Conservation (phyloP, 2,888 invertebrate genomes). For the Dyspetes luteomarginatus region DNA sequence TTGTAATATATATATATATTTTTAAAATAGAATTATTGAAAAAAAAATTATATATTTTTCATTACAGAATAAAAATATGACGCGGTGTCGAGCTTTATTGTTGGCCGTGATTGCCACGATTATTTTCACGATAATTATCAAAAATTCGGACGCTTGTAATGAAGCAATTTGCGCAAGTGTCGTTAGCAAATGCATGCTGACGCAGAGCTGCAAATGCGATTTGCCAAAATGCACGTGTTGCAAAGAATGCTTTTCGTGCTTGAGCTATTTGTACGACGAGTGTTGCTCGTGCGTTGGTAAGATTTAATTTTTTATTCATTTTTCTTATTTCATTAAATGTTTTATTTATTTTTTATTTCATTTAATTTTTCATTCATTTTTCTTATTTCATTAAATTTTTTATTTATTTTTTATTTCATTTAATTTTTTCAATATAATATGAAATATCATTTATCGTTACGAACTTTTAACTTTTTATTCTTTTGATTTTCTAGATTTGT, state of each 20-base stretch:
- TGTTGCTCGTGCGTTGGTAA: conserved; percentile 99
- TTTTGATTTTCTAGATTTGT: conserved; percentile 88
- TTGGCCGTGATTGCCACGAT: conserved; percentile 69
- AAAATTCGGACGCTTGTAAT: conserved; percentile 87
- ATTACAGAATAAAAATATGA: conserved; percentile 74
- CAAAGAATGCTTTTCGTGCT: conserved; percentile 95
- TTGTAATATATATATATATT: background rate
- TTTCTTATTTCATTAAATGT: too few relatives aligned
- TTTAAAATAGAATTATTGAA: background rate
- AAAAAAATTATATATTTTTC: conserved; percentile 16
- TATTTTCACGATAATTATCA: conserved; percentile 67
- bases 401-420: too few relatives aligned
- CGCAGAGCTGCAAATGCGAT: conserved; percentile 98
- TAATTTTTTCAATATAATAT: background rate
- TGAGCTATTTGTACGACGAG: conserved; percentile 94
- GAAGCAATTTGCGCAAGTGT: conserved; percentile 98
- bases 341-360: too few relatives aligned
- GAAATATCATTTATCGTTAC: background rate
- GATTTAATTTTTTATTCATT: conserved; percentile 76
- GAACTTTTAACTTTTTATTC: background rate
- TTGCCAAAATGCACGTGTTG: conserved; percentile 96
- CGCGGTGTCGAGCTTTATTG: conserved; percentile 69
- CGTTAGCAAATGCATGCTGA: conserved; percentile 98
- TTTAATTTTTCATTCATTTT: too few relatives aligned
- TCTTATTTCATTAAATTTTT: too few relatives aligned